phyloP scores from a whole-genome alignment of 1,140 invertebrate genomes.

The Heliothis virescens region DNA sequence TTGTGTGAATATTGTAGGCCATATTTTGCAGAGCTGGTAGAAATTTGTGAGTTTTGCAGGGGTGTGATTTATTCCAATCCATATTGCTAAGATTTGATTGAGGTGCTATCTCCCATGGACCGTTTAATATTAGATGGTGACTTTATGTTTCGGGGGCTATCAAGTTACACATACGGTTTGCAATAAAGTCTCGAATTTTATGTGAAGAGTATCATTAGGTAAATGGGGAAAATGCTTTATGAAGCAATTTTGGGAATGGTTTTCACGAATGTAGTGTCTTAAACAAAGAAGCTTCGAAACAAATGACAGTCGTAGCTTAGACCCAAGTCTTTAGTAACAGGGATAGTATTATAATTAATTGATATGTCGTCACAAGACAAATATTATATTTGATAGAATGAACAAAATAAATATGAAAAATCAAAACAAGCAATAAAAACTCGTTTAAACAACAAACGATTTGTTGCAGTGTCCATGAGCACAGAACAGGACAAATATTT shows the following conservation, averaged over 20 bases:
- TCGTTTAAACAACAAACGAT: too few species aligned
- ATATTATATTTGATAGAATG: too few species aligned
- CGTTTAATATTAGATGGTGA: conserved; percentile 40
- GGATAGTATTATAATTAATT: too few species aligned
- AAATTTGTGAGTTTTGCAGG: conserved; percentile 39
- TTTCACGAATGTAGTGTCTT: neutral
- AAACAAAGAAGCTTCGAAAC: neutral
- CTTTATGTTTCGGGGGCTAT: neutral
- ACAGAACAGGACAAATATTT: too few species aligned
- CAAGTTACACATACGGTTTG: neutral
- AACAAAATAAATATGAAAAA: too few species aligned
- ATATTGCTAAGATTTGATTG: conserved; percentile 51
- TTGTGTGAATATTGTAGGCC: conserved; percentile 9
- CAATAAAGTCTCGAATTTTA: neutral
- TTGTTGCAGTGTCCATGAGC: too few species aligned
- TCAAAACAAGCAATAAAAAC: too few species aligned
- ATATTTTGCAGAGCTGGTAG: conserved; percentile 23
- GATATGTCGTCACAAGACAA: too few species aligned
- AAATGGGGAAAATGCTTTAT: neutral
- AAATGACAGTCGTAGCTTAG: too few species aligned
- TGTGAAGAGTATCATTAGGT: neutral
- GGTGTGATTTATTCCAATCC: conserved; percentile 48
- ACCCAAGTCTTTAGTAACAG: too few species aligned
- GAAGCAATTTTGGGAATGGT: neutral
- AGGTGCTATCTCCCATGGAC: conserved; percentile 17